Evolutionary conservation across 2,113 vertebrate genomes (phyloP).

Genomic region (Collichthys lucidus): DNA sequence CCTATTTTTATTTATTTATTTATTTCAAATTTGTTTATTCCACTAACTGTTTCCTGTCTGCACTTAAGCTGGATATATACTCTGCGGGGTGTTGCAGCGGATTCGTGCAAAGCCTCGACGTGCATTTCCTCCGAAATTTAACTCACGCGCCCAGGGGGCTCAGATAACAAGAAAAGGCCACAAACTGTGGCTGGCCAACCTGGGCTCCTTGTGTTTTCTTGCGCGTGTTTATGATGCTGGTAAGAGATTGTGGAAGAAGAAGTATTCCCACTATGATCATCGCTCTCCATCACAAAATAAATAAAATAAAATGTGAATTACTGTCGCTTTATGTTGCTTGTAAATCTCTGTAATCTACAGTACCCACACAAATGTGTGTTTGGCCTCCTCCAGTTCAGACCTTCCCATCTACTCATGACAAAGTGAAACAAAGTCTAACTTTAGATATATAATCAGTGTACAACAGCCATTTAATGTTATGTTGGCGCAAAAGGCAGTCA

Average conservation of each 20-base stretch:
- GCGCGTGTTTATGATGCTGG: not conserved
- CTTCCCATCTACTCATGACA: not conserved
- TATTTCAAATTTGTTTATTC: constrained; percentile 22
- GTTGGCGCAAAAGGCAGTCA: not conserved
- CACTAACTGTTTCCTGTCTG: constrained; percentile 44
- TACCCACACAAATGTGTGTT: not conserved
- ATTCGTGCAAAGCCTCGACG: not conserved
- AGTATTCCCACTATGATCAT: not conserved
- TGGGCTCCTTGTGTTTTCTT: not conserved
- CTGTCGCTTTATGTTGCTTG: not conserved
- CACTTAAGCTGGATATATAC: constrained; percentile 45
- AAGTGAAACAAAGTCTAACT: not conserved
- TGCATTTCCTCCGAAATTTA: constrained; percentile 14
- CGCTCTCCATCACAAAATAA: not conserved
- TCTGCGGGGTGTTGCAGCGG: constrained; percentile 5
- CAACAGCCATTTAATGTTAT: constrained; percentile 9
- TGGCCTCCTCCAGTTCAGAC: not conserved
- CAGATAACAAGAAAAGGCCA: constrained; percentile 24
- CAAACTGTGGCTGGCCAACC: constrained; percentile 6
- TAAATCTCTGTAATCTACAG: not conserved
- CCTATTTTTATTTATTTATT: constrained; percentile 29
- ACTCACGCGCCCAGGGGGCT: constrained; percentile 17
- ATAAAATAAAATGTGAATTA: not conserved
- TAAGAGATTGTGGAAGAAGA: not conserved
- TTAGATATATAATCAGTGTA: constrained; percentile 3